These are phyloP conservation scores for Cryptus armator DNA, from an alignment of 2,888 invertebrate genomes.

Conservation along the genomic window DNA sequence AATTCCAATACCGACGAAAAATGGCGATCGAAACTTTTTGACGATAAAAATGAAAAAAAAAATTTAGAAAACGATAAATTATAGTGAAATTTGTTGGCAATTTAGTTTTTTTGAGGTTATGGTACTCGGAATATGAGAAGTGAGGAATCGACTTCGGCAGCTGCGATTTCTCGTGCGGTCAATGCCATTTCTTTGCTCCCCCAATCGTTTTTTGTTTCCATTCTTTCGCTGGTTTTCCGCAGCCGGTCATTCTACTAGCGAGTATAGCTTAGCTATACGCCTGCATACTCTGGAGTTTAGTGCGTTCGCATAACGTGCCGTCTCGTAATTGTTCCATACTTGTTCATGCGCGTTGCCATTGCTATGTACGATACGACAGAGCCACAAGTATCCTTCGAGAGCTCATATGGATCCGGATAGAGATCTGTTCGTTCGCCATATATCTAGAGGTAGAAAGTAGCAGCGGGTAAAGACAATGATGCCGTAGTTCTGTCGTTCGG, in stretches of 20 bases:
- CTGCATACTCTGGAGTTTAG: conserved; percentile 17
- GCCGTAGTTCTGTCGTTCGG: not conserved
- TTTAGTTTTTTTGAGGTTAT: too few species aligned
- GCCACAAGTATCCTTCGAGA: conserved; percentile 1
- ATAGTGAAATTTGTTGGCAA: too few species aligned
- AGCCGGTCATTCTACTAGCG: conserved; percentile 17
- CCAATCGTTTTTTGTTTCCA: not conserved
- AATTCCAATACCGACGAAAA: too few species aligned
- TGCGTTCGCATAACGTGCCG: conserved; percentile 31
- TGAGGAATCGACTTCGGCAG: not conserved
- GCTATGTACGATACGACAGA: not conserved
- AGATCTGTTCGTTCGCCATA: conserved; percentile 13
- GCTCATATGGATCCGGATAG: conserved; percentile 4
- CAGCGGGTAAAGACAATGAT: not conserved
- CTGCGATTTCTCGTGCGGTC: not conserved
- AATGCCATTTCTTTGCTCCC: not conserved
- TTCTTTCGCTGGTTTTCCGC: not conserved
- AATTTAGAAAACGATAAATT: too few species aligned
- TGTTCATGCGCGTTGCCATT: conserved; percentile 26
- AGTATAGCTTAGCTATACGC: not conserved
- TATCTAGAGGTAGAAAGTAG: not conserved
- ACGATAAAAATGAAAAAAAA: too few species aligned
- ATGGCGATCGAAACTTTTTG: too few species aligned
- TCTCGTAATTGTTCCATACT: conserved; percentile 45
- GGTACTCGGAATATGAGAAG: not conserved